Conservation (phyloP, 1,140 invertebrate species). For the Tyrophagus putrescentiae region DNA sequence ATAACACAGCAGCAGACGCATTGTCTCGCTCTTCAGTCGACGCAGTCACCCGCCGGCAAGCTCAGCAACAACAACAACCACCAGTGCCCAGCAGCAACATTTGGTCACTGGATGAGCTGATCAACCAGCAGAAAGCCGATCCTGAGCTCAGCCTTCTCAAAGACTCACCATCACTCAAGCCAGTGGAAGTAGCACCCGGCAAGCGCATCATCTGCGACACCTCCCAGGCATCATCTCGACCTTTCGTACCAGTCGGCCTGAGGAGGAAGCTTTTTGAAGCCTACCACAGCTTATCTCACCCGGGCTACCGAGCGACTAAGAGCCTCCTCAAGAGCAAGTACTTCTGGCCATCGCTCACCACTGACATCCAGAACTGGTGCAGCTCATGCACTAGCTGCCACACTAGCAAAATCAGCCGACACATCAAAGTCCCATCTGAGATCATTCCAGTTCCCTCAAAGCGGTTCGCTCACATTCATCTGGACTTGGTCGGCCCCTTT, state of each 20-base stretch:
- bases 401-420: slow-evolving; percentile 13
- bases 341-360: background rate
- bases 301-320: background rate
- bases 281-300: background rate
- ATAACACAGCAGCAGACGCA: slow-evolving; percentile 28
- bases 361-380: background rate
- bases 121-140: background rate
- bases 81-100: too few relatives aligned
- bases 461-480: slow-evolving; percentile 35
- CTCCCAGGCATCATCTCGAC: background rate
- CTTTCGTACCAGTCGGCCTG: background rate
- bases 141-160: background rate
- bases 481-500: slow-evolving; percentile 39
- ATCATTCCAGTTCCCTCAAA: background rate
- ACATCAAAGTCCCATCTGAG: slow-evolving; percentile 17
- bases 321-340: background rate
- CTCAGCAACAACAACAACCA: background rate
- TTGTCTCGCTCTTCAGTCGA: background rate
- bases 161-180: too few relatives aligned
- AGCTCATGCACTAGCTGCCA: slow-evolving; percentile 13
- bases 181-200: too few relatives aligned
- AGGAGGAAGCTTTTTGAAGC: background rate
- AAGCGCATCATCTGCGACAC: background rate
- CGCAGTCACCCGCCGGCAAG: background rate
- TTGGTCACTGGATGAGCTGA: background rate